Evolutionary conservation across 2,888 invertebrate species (phyloP).

Genomic region (Andrena minutula): DNA sequence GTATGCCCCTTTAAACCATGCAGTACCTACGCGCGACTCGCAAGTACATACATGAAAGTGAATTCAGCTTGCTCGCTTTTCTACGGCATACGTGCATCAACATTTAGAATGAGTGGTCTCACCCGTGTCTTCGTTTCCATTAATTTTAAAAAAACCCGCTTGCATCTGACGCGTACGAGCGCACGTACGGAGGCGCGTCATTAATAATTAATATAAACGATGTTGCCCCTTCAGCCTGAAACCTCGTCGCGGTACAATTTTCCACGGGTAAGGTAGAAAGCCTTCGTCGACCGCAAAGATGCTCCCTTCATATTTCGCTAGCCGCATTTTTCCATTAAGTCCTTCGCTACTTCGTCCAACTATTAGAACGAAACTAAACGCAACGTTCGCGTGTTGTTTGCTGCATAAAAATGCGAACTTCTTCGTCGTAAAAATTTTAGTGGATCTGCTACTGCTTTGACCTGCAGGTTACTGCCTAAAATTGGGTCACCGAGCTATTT

Average conservation of each 20-base stretch:
- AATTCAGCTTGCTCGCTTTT: background rate
- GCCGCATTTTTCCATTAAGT: no score
- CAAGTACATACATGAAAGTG: background rate
- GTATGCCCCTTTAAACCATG: background rate
- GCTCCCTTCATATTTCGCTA: background rate
- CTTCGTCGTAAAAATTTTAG: background rate
- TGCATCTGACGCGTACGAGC: constrained; percentile 17
- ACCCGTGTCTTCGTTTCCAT: constrained; percentile 28
- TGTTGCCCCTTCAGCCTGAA: background rate
- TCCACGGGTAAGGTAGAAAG: background rate
- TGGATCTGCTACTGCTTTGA: background rate
- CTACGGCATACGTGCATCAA: background rate
- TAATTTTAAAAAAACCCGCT: constrained; percentile 36
- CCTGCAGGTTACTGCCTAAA: background rate
- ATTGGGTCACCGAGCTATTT: constrained; percentile 22
- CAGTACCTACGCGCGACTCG: background rate
- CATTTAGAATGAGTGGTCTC: background rate
- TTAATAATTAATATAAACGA: constrained; percentile 48
- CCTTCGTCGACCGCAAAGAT: background rate
- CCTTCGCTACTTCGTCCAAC: background rate
- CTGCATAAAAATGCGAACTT: background rate
- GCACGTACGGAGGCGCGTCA: constrained; percentile 9
- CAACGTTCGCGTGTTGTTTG: background rate
- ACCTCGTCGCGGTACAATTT: background rate
- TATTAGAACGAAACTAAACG: background rate